phyloP scores from a whole-genome alignment of 1,140 invertebrate species.

The Lordiphosa clarofinis region DNA sequence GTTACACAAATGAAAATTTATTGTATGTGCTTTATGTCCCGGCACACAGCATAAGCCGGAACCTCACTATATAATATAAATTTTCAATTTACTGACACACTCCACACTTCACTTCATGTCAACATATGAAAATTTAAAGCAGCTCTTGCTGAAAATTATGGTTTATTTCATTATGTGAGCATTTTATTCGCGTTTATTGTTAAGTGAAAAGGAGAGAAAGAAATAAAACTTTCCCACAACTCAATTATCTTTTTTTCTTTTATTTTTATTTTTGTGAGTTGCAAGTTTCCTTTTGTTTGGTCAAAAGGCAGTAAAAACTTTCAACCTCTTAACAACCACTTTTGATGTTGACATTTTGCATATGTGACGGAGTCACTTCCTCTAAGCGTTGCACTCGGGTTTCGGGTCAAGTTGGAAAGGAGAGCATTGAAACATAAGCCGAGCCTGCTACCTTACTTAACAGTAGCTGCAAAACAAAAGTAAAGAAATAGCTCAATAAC shows the following conservation, averaged over 20 bases:
- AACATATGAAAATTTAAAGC: background rate
- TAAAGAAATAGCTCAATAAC: no score
- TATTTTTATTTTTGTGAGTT: no score
- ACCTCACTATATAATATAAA: conserved; percentile 22
- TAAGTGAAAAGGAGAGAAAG: conserved; percentile 7
- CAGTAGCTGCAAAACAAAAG: no score
- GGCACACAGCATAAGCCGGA: conserved; percentile 5
- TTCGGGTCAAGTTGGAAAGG: no score
- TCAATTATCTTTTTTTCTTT: conserved; percentile 14
- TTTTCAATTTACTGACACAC: conserved; percentile 46
- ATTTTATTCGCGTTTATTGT: conserved; percentile 31
- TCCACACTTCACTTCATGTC: conserved; percentile 18
- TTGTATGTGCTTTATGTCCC: conserved; percentile 49
- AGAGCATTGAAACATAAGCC: no score
- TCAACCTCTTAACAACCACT: no score
- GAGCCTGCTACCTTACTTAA: no score
- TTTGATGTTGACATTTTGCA: no score
- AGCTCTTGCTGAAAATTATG: conserved; percentile 1
- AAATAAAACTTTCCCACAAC: background rate
- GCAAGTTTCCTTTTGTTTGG: no score
- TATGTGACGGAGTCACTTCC: no score
- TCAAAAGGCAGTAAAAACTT: no score
- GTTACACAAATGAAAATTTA: conserved; percentile 59
- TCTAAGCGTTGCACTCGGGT: no score
- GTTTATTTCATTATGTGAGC: conserved; percentile 24